phyloP scores from a whole-genome alignment of 2,797 vertebrate species.

The Lepidocolaptes lacrymiger region DNA sequence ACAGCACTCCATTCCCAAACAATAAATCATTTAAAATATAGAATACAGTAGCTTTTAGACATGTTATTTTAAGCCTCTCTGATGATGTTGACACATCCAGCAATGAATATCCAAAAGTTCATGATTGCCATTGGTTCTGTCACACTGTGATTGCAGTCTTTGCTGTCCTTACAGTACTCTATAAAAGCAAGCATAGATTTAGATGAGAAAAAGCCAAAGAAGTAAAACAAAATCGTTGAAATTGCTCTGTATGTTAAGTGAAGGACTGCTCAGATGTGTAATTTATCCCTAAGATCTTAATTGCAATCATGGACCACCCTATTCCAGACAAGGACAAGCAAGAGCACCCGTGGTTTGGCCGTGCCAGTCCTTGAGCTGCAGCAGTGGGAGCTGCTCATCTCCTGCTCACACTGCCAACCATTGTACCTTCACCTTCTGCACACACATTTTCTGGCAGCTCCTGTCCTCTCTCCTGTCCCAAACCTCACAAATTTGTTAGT shows the following conservation, averaged over 20 bases:
- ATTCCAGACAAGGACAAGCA: neutral
- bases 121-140: neutral
- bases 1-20: neutral
- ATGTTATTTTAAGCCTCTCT: neutral
- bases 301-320: neutral
- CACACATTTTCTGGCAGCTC: neutral
- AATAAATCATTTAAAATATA: neutral
- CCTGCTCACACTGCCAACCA: neutral
- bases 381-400: neutral
- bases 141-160: neutral
- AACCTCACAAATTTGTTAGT: neutral
- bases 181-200: neutral
- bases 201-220: neutral
- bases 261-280: neutral
- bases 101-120: neutral
- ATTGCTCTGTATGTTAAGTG: neutral
- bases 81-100: neutral
- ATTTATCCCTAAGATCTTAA: neutral
- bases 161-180: neutral
- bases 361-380: neutral
- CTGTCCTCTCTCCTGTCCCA: neutral
- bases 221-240: neutral
- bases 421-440: neutral
- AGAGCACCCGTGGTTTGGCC: neutral
- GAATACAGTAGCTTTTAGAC: neutral